phyloP scores from a whole-genome alignment of 1,140 invertebrate genomes.

The Bursaphelenchus mucronatus region DNA sequence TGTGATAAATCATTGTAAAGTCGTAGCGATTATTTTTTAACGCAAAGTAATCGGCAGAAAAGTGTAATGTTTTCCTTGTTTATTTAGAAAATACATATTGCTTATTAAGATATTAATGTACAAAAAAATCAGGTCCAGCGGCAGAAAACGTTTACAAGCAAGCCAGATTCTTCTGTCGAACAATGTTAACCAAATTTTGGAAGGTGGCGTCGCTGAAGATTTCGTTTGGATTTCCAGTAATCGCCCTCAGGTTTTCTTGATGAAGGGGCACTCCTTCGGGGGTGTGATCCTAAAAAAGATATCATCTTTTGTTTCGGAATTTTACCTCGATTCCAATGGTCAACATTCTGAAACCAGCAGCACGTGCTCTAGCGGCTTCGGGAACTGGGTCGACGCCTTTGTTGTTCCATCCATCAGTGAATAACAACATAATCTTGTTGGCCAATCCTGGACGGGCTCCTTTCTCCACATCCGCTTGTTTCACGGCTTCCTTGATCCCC shows the following conservation, averaged over 20 bases:
- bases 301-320: conserved; percentile 19
- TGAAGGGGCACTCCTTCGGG: conserved; percentile 43
- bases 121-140: neutral
- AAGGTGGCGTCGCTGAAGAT: conserved; percentile 41
- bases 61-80: neutral
- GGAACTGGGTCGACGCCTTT: conserved; percentile 47
- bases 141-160: conserved; percentile 23
- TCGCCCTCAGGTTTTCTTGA: conserved; percentile 36
- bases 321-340: conserved; percentile 45
- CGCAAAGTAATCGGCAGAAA: no score
- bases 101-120: neutral
- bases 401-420: conserved; percentile 55
- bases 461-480: conserved; percentile 42
- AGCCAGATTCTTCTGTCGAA: conserved; percentile 31
- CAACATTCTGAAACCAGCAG: conserved; percentile 40
- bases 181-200: conserved; percentile 40
- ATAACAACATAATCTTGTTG: conserved; percentile 51
- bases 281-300: conserved; percentile 34
- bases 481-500: conserved; percentile 49
- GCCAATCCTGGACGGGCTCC: conserved; percentile 53
- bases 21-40: no score
- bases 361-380: conserved; percentile 31
- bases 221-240: conserved; percentile 27
- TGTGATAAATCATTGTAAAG: no score
- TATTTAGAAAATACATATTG: neutral